Evolutionary conservation across 2,113 vertebrate genomes (phyloP).

Genomic region (Myrmophylax atrothorax): DNA sequence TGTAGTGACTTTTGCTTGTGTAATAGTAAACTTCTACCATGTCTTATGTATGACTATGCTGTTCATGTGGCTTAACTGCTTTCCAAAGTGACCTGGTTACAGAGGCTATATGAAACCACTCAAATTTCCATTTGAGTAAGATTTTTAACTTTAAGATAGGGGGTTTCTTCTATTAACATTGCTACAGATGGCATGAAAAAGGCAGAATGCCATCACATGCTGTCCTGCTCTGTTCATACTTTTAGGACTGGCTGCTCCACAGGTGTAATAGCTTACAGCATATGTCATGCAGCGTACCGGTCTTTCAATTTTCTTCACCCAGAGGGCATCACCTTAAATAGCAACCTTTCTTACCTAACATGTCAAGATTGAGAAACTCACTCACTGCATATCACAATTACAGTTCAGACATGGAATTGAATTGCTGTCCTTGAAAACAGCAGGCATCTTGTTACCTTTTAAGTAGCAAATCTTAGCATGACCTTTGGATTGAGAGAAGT

Average conservation of each 20-base stretch:
- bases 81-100: background rate
- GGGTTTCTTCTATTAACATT: background rate
- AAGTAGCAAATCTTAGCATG: slow-evolving; percentile 67
- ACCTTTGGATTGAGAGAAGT: slow-evolving; percentile 66
- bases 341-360: slow-evolving; percentile 47
- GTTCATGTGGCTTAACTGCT: background rate
- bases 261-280: slow-evolving; percentile 41
- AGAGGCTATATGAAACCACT: background rate
- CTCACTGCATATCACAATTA: slow-evolving; percentile 55
- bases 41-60: background rate
- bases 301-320: slow-evolving; percentile 57
- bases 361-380: slow-evolving; percentile 63
- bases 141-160: background rate
- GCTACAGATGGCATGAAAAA: background rate
- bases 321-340: slow-evolving; percentile 59
- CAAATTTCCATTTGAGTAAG: background rate
- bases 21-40: background rate
- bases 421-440: slow-evolving; percentile 74
- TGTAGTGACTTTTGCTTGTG: background rate
- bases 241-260: background rate
- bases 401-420: slow-evolving; percentile 66
- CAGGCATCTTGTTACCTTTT: slow-evolving; percentile 66
- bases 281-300: background rate
- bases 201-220: background rate
- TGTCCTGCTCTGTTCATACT: background rate